Percentiles rank a stretch among this genome's conserved stretches.
These are phyloP conservation scores for Lethocerus indicus DNA, from an alignment of 1,140 invertebrate genomes.

Conservation along the genomic window DNA sequence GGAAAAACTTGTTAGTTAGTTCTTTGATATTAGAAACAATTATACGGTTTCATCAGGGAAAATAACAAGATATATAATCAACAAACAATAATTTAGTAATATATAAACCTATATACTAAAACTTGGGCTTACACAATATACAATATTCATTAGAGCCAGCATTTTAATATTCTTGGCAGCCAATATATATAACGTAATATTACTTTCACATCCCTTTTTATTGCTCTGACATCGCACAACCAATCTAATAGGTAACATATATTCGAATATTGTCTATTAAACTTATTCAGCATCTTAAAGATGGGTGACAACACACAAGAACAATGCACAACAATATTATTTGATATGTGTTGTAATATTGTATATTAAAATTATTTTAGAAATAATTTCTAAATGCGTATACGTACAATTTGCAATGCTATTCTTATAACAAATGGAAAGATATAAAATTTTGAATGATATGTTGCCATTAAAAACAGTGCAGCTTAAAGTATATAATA, in stretches of 20 bases:
- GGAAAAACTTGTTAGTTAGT: no score
- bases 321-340: no score
- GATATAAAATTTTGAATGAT: no score
- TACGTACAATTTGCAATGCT: no score
- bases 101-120: not conserved
- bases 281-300: not conserved
- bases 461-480: no score
- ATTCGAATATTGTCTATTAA: slow-evolving; percentile 3
- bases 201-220: slow-evolving; percentile 13
- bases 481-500: no score
- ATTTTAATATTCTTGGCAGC: slow-evolving; percentile 8
- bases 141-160: not conserved
- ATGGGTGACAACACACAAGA: not conserved
- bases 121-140: slow-evolving; percentile 8
- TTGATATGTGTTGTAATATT: no score
- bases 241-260: slow-evolving; percentile 8
- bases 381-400: no score
- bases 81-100: not conserved
- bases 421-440: no score
- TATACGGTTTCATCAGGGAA: no score
- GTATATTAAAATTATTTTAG: no score
- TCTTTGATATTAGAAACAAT: no score
- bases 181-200: slow-evolving; percentile 1
- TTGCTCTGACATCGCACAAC: slow-evolving; percentile 14
- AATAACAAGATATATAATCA: slow-evolving; percentile 3